phyloP scores from a whole-genome alignment of 2,888 invertebrate genomes.

The Bellardia pandia region DNA sequence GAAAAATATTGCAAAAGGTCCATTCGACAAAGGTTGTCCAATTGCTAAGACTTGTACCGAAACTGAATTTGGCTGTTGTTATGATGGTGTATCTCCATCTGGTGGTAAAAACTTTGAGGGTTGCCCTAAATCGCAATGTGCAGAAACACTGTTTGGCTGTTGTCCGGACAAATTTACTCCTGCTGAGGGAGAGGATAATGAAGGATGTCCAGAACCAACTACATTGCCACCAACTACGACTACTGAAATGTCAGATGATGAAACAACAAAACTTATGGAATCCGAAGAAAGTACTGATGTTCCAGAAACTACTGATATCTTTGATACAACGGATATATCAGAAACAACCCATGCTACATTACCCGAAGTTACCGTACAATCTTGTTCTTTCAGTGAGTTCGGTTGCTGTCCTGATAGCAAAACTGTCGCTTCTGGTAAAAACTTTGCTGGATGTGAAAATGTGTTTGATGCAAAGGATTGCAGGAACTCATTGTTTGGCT shows the following conservation, averaged over 20 bases:
- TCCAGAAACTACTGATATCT: constrained; percentile 72
- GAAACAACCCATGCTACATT: constrained; percentile 75
- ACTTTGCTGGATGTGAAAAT: constrained; percentile 80
- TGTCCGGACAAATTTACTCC: constrained; percentile 91
- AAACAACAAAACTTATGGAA: constrained; percentile 66
- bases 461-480: constrained; percentile 84
- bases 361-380: constrained; percentile 76
- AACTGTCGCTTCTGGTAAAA: constrained; percentile 87
- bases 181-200: constrained; percentile 90
- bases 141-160: constrained; percentile 93
- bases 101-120: constrained; percentile 89
- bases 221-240: constrained; percentile 84
- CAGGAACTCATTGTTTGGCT: constrained; percentile 87
- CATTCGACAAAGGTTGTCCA: constrained; percentile 92
- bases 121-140: constrained; percentile 90
- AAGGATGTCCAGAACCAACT: constrained; percentile 90
- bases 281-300: constrained; percentile 69
- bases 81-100: constrained; percentile 92
- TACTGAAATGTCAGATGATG: constrained; percentile 74
- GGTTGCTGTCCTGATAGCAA: constrained; percentile 90
- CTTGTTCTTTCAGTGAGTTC: constrained; percentile 83
- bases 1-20: constrained; percentile 90
- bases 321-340: constrained; percentile 77
- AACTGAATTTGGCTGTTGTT: constrained; percentile 91
- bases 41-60: constrained; percentile 90